Conservation (phyloP, 2,113 vertebrate species). For the Sorex fumeus region DNA sequence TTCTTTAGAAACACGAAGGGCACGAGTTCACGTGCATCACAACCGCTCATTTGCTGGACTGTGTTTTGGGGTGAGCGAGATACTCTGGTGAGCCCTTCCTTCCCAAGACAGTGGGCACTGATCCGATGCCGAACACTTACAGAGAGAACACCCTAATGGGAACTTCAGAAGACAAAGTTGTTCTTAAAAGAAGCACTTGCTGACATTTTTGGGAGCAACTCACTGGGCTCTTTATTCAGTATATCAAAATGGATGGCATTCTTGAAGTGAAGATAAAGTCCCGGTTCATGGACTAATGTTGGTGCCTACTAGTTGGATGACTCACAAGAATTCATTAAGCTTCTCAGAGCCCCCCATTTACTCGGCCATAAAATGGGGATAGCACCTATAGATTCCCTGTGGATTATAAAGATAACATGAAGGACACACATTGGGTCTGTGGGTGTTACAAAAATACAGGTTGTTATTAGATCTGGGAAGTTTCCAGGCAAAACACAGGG, state of each 20-base stretch:
- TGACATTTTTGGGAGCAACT: not conserved
- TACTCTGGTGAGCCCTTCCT: not conserved
- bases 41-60: not conserved
- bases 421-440: not conserved
- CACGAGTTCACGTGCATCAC: not conserved
- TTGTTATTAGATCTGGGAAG: slow-evolving; percentile 12
- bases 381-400: not conserved
- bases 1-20: not conserved
- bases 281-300: not conserved
- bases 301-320: too few species aligned
- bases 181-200: not conserved
- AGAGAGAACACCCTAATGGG: rapidly evolving
- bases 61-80: not conserved
- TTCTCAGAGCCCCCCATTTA: not conserved
- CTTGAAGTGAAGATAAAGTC: not conserved
- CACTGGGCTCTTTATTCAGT: not conserved
- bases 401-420: not conserved
- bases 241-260: not conserved
- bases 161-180: not conserved
- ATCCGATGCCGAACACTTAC: rapidly evolving
- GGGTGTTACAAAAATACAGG: not conserved
- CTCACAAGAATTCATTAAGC: not conserved
- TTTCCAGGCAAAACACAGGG: slow-evolving; percentile 12
- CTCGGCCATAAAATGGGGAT: not conserved
- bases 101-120: not conserved